Evolutionary conservation across 2,888 invertebrate species (phyloP).

Genomic region (Orthonychiurus folsomi): DNA sequence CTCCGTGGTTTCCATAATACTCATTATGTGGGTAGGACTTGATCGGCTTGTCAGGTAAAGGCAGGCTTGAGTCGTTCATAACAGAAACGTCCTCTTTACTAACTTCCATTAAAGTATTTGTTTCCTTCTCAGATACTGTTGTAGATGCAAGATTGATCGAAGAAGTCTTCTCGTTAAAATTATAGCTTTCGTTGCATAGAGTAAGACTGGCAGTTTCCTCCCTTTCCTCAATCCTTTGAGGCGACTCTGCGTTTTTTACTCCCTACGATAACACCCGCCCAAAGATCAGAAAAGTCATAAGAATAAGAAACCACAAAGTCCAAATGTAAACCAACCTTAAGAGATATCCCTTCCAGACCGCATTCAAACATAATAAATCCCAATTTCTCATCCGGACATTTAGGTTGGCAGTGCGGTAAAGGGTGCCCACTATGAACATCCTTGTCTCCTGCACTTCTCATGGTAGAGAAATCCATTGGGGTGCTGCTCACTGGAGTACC

Average conservation of each 20-base stretch:
- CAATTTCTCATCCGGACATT: slow-evolving; percentile 50
- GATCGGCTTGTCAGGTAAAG: neutral
- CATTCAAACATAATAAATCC: slow-evolving; percentile 97
- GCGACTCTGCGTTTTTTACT: slow-evolving; percentile 37
- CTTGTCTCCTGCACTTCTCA: slow-evolving; percentile 13
- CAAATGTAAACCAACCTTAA: slow-evolving; percentile 51
- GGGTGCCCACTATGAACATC: slow-evolving; percentile 8
- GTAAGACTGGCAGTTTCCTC: slow-evolving; percentile 37
- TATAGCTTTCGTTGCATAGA: slow-evolving; percentile 32
- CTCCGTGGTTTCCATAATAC: slow-evolving; percentile 50
- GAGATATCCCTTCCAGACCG: slow-evolving; percentile 79
- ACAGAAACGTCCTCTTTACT: slow-evolving; percentile 45
- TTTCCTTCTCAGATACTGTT: slow-evolving; percentile 21
- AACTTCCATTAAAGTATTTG: slow-evolving; percentile 20
- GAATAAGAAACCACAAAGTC: slow-evolving; percentile 6
- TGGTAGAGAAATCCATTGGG: neutral
- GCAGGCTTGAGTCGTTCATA: neutral
- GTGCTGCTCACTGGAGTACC: neutral
- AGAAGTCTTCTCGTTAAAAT: slow-evolving; percentile 11
- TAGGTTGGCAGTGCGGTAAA: slow-evolving; percentile 13
- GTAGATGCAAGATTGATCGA: slow-evolving; percentile 28
- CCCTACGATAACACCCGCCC: too few relatives aligned
- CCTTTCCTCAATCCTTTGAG: slow-evolving; percentile 27
- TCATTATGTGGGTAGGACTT: slow-evolving; percentile 45
- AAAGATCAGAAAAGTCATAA: slow-evolving; percentile 12